Percentiles rank a stretch among this genome's conserved stretches.
Evolutionary conservation across 2,113 vertebrate species (phyloP).

Genomic region (Stigmatopora argus): DNA sequence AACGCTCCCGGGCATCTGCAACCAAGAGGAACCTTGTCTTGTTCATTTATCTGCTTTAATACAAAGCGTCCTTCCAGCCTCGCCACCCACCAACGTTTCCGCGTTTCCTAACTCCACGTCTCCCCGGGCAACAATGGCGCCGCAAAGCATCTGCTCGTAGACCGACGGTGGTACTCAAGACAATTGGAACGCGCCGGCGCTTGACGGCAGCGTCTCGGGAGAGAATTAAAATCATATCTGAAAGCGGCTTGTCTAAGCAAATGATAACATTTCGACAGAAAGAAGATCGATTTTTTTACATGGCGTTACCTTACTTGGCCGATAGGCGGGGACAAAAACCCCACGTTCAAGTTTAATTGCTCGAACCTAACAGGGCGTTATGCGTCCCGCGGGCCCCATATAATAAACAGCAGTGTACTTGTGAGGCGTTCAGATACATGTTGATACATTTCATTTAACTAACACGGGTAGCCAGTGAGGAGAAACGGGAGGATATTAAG

Average conservation of each 20-base stretch:
- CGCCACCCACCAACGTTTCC: background rate
- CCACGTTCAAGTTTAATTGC: slow-evolving; percentile 6
- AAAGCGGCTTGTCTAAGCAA: too few species aligned
- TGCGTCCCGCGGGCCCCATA: slow-evolving; percentile 12
- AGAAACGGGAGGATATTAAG: slow-evolving; percentile 28
- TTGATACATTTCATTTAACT: slow-evolving; percentile 6
- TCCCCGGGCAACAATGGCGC: slow-evolving; percentile 22
- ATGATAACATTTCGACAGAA: too few species aligned
- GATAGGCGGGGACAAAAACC: slow-evolving; percentile 13
- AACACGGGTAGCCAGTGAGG: slow-evolving; percentile 30
- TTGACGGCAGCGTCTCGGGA: slow-evolving; percentile 24
- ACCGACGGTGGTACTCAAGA: slow-evolving; percentile 20
- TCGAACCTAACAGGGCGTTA: slow-evolving; percentile 31
- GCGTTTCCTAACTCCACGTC: slow-evolving; percentile 12
- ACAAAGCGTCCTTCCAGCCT: background rate
- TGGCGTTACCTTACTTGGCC: background rate
- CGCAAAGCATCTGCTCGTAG: slow-evolving; percentile 38
- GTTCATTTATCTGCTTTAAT: slow-evolving; percentile 1
- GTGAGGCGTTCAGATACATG: background rate
- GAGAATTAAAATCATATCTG: too few species aligned
- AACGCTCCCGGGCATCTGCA: slow-evolving; percentile 7
- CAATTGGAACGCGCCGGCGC: slow-evolving; percentile 29
- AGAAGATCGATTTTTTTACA: too few species aligned
- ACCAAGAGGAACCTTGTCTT: background rate
- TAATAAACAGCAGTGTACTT: slow-evolving; percentile 18